Base-by-base conservation (phyloP, 2,888 invertebrate species). In the Hirudinaria manillensis region DNA sequence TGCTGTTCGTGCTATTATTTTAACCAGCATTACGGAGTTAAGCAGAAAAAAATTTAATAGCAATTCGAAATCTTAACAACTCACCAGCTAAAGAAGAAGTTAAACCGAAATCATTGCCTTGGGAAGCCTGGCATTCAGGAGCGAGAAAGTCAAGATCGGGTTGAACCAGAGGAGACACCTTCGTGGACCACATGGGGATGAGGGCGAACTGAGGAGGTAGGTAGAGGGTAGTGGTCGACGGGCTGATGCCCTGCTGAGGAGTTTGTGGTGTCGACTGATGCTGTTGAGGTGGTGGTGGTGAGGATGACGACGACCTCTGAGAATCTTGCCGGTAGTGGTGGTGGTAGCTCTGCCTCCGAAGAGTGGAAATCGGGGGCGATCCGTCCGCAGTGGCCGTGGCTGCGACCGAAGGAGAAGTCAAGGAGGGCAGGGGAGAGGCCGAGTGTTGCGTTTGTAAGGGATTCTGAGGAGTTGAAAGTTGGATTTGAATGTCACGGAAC, bases 121-220 rank as follows among this genome's bases (percentile, higher is more conserved):
- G 3, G 7, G 61, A 27, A 4, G 4, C 89, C 86, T 97, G 95
- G 67, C 92, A 90, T 88, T 98, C 98, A 0, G 98, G 98, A 74
- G 98, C 97, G 91, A 89, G 81, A 83, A 90, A 98, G 86, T 98
- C 96, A 78, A 98, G 89, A 87, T 93, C 92, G 0, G 97, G 95
- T 86, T 99, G 98, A 7, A 92, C 91, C 89, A 94, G 91, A 87
- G 93, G 94, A 0, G 96, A 91, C 77, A 92, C 88, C 83, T 94
- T 90, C 78, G 92, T 91, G 61, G 94, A 94, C 94, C 95, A 98
- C 0, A 61, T 34, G 24, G 70, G 56, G 24, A 38, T 65, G 24
- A 66, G 74, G 24, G 68, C 38, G n/a, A 36, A 68, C 38, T 68
- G 68, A 6, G 68, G n/a, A 16, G 68, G 38, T 32, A 68, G 38